phyloP scores from a whole-genome alignment of 2,888 invertebrate species.

The Ennomos erosarius region DNA sequence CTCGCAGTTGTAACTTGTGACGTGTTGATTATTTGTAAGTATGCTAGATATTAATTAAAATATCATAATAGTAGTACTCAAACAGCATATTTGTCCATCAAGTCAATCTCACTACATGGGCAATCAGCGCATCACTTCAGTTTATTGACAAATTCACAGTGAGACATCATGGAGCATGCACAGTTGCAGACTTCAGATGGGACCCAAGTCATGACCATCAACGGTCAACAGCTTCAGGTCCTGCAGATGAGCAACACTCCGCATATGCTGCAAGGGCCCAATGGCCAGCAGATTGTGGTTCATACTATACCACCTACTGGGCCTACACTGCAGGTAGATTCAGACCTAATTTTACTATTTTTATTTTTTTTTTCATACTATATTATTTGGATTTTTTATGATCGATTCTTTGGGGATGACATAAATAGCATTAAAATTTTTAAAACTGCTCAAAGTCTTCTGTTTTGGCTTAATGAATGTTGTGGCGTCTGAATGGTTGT shows the following conservation, averaged over 20 bases:
- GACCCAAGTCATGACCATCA: slow-evolving; percentile 86
- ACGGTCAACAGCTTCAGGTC: slow-evolving; percentile 87
- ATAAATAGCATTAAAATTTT: too few relatives aligned
- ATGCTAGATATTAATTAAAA: too few relatives aligned
- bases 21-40: slow-evolving; percentile 59
- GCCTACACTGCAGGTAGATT: slow-evolving; percentile 85
- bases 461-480: too few relatives aligned
- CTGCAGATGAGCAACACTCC: slow-evolving; percentile 81
- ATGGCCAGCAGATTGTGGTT: slow-evolving; percentile 90
- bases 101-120: too few relatives aligned
- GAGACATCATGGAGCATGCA: slow-evolving; percentile 82
- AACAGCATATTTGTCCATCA: too few relatives aligned
- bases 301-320: slow-evolving; percentile 87
- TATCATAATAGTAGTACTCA: too few relatives aligned
- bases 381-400: too few relatives aligned
- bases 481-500: too few relatives aligned
- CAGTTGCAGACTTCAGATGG: slow-evolving; percentile 86
- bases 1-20: slow-evolving; percentile 59
- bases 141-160: slow-evolving; percentile 40
- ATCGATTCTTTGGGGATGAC: too few relatives aligned
- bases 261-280: slow-evolving; percentile 88
- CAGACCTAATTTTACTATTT: not conserved
- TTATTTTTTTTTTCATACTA: not conserved
- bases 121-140: too few relatives aligned
- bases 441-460: too few relatives aligned